A percentile compares a stretch with the other conserved stretches of the same genome.
Conservation (phyloP, 2,888 invertebrate species). For the Lamellibrachia satsuma region DNA sequence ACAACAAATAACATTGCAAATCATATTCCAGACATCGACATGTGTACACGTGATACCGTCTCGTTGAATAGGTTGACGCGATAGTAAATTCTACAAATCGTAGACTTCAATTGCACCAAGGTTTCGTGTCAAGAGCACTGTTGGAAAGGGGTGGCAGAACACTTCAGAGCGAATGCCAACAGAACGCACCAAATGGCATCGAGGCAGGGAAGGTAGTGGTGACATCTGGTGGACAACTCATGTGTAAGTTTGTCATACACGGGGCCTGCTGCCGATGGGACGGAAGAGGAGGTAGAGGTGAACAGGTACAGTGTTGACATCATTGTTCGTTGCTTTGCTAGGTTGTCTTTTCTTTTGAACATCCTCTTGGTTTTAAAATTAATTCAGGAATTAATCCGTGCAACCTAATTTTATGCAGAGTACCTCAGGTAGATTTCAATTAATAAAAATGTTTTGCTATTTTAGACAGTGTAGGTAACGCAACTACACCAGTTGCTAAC, state of each 20-base stretch:
- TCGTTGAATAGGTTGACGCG: not conserved
- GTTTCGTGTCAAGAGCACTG: not conserved
- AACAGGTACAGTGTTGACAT: conserved; percentile 23
- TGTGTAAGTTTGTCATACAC: conserved; percentile 49
- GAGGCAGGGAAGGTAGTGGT: conserved; percentile 46
- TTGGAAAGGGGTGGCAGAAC: not conserved
- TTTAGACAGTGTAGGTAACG: no score
- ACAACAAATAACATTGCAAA: not conserved
- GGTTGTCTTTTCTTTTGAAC: not conserved
- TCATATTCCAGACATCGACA: not conserved
- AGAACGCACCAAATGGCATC: conserved; percentile 42
- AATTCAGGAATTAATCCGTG: not conserved
- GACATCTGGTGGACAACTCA: conserved; percentile 45
- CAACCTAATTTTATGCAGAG: no score
- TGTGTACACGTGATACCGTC: no score
- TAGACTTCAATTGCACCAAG: not conserved
- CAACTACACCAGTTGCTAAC: no score
- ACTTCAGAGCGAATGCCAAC: no score
- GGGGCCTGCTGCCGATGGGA: conserved; percentile 45
- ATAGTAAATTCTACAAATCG: not conserved
- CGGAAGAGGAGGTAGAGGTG: conserved; percentile 26
- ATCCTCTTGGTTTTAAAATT: not conserved
- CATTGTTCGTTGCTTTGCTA: not conserved
- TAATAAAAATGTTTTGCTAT: no score
- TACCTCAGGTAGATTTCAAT: no score